These are phyloP conservation scores for Trypoxylon attenuatum DNA, from an alignment of 2,888 invertebrate genomes.

Conservation along the genomic window DNA sequence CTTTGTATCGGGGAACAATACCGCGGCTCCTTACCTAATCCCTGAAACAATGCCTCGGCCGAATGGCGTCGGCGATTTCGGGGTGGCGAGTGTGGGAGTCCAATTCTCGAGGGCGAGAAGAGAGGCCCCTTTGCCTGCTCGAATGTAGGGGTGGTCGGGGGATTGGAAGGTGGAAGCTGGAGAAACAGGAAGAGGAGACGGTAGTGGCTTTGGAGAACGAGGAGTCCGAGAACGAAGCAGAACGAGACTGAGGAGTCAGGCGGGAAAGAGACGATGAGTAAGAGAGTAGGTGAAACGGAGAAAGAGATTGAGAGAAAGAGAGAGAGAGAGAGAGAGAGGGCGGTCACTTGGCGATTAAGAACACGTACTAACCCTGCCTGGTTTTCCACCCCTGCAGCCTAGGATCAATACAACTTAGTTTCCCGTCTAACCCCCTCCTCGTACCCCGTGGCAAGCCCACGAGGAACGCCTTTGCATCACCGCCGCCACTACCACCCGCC, in stretches of 20 bases:
- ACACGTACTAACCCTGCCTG: slow-evolving; percentile 74
- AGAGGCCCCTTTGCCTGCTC: slow-evolving; percentile 54
- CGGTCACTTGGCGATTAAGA: slow-evolving; percentile 75
- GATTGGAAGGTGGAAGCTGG: slow-evolving; percentile 53
- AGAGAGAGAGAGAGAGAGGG: slow-evolving; percentile 62
- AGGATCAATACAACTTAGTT: slow-evolving; percentile 75
- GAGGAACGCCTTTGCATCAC: slow-evolving; percentile 54
- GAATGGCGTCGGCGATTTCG: slow-evolving; percentile 62
- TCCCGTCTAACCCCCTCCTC: slow-evolving; percentile 61
- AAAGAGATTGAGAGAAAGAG: slow-evolving; percentile 26
- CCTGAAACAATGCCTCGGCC: slow-evolving; percentile 65
- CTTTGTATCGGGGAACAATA: slow-evolving; percentile 41
- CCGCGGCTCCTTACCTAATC: slow-evolving; percentile 64
- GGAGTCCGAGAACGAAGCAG: slow-evolving; percentile 28
- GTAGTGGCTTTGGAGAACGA: slow-evolving; percentile 32
- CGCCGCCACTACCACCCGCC: slow-evolving; percentile 56
- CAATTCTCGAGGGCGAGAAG: slow-evolving; percentile 54
- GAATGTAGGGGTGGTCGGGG: slow-evolving; percentile 49
- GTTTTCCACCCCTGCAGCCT: slow-evolving; percentile 72
- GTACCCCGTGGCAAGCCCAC: slow-evolving; percentile 43
- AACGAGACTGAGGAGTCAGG: slow-evolving; percentile 50
- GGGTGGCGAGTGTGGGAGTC: slow-evolving; percentile 35
- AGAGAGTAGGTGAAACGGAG: slow-evolving; percentile 29
- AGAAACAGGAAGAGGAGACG: slow-evolving; percentile 56
- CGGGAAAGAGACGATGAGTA: slow-evolving; percentile 68